Base-by-base conservation (phyloP, 2,888 invertebrate genomes). In the Mylabris sibirica region DNA sequence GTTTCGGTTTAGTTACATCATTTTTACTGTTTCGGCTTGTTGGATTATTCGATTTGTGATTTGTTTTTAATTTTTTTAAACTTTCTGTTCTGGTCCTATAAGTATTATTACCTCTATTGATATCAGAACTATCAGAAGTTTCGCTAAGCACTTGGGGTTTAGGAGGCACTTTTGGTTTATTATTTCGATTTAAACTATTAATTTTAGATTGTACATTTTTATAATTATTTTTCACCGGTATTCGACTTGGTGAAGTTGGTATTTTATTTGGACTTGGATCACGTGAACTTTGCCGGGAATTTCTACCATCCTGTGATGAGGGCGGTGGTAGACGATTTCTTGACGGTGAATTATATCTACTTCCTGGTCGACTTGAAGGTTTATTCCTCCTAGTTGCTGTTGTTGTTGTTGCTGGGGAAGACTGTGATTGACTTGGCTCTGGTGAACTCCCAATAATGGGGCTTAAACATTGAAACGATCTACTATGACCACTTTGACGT, bases 101-200 rank as follows among this genome's bases (percentile, higher is more conserved):
- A 67, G 65, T 74, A 53, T 63, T 49, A 59, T 72, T 74, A 62
- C 69, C 49, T 20, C 49, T 22, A 53, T 53, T 53, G 3, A 53
- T 9, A 53, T 53, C 74, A 11, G 69, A 71, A 57, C 65, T 72
- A 53, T 77, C 78, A 20, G 77, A 76, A 59, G 78, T 77, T 22
- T 77, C 80, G 73, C 76, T 81, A 68, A 78, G 76, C 71, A 79
- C 77, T 76, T 77, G 77, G 35, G 82, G 81, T 79, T 83, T 84
- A 66, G 80, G 81, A 82, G 83, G 84, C 83, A 84, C 83, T 82
- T 84, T 84, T 63, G 81, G 80, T 80, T 83, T 83, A 65, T 77
- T 74, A 65, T 38, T 38, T n/a, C 34, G 65, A 75, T 75, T 80
- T 72, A 78, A 82, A 77, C 80, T 84, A 75, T 85, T 84, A 59